Base-by-base conservation (phyloP, 2,888 invertebrate species). In the Danaus chrysippus region DNA sequence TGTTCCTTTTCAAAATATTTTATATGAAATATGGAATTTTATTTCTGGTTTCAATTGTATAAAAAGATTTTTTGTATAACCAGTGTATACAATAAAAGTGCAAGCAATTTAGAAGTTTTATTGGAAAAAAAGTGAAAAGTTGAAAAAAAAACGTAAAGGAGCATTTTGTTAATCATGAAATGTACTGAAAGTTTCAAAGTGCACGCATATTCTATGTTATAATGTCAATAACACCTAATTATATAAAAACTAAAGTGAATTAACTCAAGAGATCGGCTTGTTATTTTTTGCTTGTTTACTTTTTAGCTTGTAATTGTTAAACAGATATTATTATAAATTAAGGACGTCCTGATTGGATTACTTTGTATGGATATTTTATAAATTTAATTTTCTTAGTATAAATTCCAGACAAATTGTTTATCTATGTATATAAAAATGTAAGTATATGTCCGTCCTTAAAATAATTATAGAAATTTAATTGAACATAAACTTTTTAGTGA, bases 1-100 rank as follows among this genome's bases (percentile, higher is more conserved):
- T 13, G 44, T 57, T 57, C 13, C 43, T 43, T n/a, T 43, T 13
- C 13, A 23, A 42, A 43, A 56, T 42, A 19, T 54, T 41, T 54
- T 23, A 43, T 34, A 44, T 44, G 42, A 53, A 13, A 10, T 56
- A 54, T 1, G 10, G 44, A n/a, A 46, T 19, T 23, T 44, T 34
- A 46, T 34, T 49, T 34, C 15, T 57, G 13, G 13, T 13, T 13
- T 15, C 1, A 52, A 58, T 34, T 34, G 23, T 34, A 34, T 34
- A 34, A 34, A 34, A 6, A 3, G 23, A 3, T 23, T 23, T 34
- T 34, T 34, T 34, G 23, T 6, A 34, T 34, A 34, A 34, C 23
- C 23, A 34, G 3, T 34, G 6, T 34, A 34, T 34, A 34, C 23
- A 1, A 9, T 17, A 49, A 49, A 49, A 17, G 17, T 49, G n/a